phyloP scores from a whole-genome alignment of 2,888 invertebrate species.

The Leptopilina drosophilae region DNA sequence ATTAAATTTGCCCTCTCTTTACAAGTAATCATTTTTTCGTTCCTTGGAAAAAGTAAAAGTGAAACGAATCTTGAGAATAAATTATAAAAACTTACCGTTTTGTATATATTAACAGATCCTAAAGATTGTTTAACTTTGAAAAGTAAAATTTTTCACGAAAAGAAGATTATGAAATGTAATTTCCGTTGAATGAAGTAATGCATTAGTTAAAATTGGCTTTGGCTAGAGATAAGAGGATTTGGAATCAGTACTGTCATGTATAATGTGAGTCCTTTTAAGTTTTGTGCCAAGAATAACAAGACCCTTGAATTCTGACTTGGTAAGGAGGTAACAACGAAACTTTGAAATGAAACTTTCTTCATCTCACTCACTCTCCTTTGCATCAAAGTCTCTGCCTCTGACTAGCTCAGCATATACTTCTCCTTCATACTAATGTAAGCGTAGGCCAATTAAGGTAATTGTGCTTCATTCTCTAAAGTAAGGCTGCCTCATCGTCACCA shows the following conservation, averaged over 20 bases:
- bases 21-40: no score
- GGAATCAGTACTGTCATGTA: slow-evolving; percentile 12
- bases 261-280: slow-evolving; percentile 25
- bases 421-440: slow-evolving; percentile 69
- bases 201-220: slow-evolving; percentile 11
- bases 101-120: no score
- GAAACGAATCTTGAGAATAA: no score
- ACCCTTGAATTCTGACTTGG: slow-evolving; percentile 33
- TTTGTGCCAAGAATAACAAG: slow-evolving; percentile 18
- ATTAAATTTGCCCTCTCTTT: no score
- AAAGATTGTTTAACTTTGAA: no score
- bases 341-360: slow-evolving; percentile 28
- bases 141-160: no score
- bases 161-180: neutral
- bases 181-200: slow-evolving; percentile 3
- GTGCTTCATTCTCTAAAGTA: slow-evolving; percentile 43
- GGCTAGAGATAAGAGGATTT: slow-evolving; percentile 11
- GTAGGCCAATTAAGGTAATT: slow-evolving; percentile 68
- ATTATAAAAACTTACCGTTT: no score
- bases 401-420: slow-evolving; percentile 52
- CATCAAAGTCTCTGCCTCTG: slow-evolving; percentile 27
- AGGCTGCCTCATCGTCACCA: slow-evolving; percentile 14
- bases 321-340: slow-evolving; percentile 23
- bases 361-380: slow-evolving; percentile 27
- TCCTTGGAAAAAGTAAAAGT: no score